Evolutionary conservation across 2,888 invertebrate genomes (phyloP), one percentile per base, ranked within the genome.

Genomic region (Melangyna quadrimaculata): DNA sequence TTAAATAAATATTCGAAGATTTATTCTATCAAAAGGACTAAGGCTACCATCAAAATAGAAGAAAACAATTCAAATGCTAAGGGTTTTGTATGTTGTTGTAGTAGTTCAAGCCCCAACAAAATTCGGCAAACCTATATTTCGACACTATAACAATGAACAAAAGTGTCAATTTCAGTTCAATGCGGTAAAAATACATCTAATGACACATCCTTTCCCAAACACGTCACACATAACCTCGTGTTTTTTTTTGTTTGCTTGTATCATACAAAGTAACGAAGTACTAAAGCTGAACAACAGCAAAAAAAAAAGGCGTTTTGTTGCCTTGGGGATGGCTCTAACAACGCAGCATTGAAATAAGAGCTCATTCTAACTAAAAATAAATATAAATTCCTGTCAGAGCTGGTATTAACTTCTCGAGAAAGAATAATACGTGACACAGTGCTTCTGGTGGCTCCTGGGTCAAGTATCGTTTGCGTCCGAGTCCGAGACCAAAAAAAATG

Each of bases 161-260:
- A 53, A 65, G 77, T 77, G 77, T 77, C 77, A 77, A 71, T 81
- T 70, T 81, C 70, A 71, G 65, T 71, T 81, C 81, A 81, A 77
- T 81, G 57, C 65, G 71, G 57, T 65, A 45, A 77, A 81, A 77
- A 37, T 59, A 35, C n/a, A 70, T 77, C 57, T 81, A 70, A 81
- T 81, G 81, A 81, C 81, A 81, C 81, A 81, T 81, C 57, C 57
- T 72, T 70, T 57, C 40, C 40, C 14, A 67, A 35, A 61, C 61
- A 61, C 59, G 59, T 37, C 43, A 69, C 70, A 57, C 70, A 75
- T 55, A 61, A 48, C 35, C 29, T 59, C 22, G 22, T 59, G 35
- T 57, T 27, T 12, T 57, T 12, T 10, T 32, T 19, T 57, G 2
- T 7, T 35, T 59, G 3, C 59, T 59, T 14, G 35, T 59, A 22